phyloP scores from a whole-genome alignment of 2,797 vertebrate species.

The Bovichtus diacanthus region DNA sequence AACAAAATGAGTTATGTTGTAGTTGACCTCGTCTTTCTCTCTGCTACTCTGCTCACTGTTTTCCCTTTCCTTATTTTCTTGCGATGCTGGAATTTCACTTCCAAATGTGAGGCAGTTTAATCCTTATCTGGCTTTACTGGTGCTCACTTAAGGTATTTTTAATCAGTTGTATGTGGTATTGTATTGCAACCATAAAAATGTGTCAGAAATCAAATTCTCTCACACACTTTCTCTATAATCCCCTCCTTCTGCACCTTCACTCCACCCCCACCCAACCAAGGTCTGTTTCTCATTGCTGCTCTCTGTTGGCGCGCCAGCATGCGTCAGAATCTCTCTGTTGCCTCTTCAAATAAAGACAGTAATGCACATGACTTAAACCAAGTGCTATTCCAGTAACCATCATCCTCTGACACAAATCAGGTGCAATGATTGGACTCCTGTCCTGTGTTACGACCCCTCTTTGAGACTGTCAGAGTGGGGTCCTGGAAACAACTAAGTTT shows the following conservation, averaged over 20 bases:
- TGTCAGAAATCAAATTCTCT: constrained; percentile 59
- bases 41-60: constrained; percentile 24
- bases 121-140: constrained; percentile 19
- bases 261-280: constrained; percentile 1
- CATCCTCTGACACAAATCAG: constrained; percentile 65
- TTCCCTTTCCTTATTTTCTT: constrained; percentile 16
- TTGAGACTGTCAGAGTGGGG: constrained; percentile 39
- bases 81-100: constrained; percentile 27
- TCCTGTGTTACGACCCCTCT: constrained; percentile 40
- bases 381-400: constrained; percentile 64
- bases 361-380: constrained; percentile 64
- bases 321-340: constrained; percentile 65
- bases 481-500: constrained; percentile 47
- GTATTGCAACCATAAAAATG: constrained; percentile 48
- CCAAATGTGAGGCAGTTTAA: constrained; percentile 32
- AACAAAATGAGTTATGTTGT: constrained; percentile 54
- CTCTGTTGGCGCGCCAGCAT: constrained; percentile 68
- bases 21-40: constrained; percentile 41
- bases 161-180: constrained; percentile 38
- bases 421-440: constrained; percentile 40
- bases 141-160: constrained; percentile 45
- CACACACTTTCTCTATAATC: constrained; percentile 7
- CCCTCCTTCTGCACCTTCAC: constrained; percentile 33
- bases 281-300: constrained; percentile 67
- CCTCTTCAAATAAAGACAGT: constrained; percentile 69